Conservation (phyloP, 1,140 invertebrate species). For the Aleiodes sp. region DNA sequence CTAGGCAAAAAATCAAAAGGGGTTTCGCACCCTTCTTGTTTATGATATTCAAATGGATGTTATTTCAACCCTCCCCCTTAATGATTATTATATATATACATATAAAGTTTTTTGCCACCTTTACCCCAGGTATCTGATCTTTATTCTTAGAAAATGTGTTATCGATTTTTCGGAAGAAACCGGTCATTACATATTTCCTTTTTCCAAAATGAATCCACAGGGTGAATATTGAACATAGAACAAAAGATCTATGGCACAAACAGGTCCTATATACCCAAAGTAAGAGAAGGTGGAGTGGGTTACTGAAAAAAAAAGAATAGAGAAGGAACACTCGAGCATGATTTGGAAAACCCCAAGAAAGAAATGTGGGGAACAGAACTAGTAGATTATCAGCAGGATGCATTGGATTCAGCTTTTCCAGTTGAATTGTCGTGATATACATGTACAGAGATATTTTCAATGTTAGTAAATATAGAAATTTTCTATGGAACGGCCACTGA, state of each 20-base stretch:
- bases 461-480: too few species aligned
- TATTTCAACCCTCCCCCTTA: constrained; percentile 3
- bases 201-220: not conserved
- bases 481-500: too few species aligned
- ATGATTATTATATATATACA: not conserved
- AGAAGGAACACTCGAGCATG: not conserved
- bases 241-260: not conserved
- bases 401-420: not conserved
- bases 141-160: not conserved
- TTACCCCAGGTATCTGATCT: too few species aligned
- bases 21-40: constrained; percentile 6
- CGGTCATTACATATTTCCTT: not conserved
- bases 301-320: not conserved
- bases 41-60: constrained; percentile 32
- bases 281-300: too few species aligned
- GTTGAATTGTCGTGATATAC: not conserved
- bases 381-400: not conserved
- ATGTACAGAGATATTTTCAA: not conserved
- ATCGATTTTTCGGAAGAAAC: too few species aligned
- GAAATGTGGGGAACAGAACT: not conserved
- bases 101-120: too few species aligned
- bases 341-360: not conserved
- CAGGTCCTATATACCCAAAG: too few species aligned
- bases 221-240: not conserved
- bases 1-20: constrained; percentile 13